A percentile compares a stretch with the other conserved stretches of the same genome.
Conservation (phyloP, 2,797 vertebrate species). For the Sebastiscus tertius region DNA sequence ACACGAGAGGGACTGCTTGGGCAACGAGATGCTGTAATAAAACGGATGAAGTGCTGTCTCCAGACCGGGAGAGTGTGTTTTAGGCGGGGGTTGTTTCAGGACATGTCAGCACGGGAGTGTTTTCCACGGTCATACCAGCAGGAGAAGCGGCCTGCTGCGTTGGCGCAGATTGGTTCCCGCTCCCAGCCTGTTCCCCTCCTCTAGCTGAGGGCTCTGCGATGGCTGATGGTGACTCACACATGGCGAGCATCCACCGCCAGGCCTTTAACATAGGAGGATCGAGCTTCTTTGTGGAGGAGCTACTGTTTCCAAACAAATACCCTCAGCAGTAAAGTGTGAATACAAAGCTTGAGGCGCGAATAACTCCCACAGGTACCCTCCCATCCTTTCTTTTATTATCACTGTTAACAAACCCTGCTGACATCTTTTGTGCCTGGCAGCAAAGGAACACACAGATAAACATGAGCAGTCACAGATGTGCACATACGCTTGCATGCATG, state of each 20-base stretch:
- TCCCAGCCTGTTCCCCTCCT: constrained; percentile 12
- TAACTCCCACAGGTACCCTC: constrained; percentile 26
- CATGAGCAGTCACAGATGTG: constrained; percentile 26
- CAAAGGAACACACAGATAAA: constrained; percentile 26
- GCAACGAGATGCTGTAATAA: constrained; percentile 25
- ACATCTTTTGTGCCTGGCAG: constrained; percentile 49
- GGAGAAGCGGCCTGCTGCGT: constrained; percentile 22
- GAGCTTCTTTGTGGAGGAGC: constrained; percentile 24
- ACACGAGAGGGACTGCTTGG: not conserved
- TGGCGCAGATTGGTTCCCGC: constrained; percentile 12
- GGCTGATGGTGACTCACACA: constrained; percentile 57
- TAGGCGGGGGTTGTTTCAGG: constrained; percentile 45
- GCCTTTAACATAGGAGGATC: constrained; percentile 26
- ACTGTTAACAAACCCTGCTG: constrained; percentile 46
- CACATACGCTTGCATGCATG: not conserved
- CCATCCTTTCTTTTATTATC: constrained; percentile 33
- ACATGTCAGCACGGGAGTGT: constrained; percentile 38
- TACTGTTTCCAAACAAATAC: constrained; percentile 37
- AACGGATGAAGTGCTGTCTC: constrained; percentile 22
- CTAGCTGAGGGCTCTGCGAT: constrained; percentile 20
- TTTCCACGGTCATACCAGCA: constrained; percentile 45
- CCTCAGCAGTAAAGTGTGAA: constrained; percentile 39
- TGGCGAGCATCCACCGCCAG: constrained; percentile 3
- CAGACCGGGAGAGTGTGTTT: constrained; percentile 29
- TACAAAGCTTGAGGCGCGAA: constrained; percentile 30